Conservation (phyloP, 2,113 vertebrate genomes). For the Salvelinus alpinus region DNA sequence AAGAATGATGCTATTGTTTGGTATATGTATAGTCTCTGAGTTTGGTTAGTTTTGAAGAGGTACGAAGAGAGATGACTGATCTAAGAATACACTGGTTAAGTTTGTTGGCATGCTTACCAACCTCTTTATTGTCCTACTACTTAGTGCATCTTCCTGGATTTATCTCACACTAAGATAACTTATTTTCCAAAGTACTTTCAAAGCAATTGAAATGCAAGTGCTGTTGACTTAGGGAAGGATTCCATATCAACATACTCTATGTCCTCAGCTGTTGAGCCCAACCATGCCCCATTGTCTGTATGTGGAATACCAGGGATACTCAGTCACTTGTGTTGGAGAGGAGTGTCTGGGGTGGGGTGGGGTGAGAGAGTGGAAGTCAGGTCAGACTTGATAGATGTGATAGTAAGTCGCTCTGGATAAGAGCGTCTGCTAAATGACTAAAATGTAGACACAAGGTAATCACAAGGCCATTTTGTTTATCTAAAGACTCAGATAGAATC, state of each 20-base stretch:
- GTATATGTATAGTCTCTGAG: neutral
- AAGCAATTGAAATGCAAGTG: slow-evolving; percentile 63
- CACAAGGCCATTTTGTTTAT: too few species aligned
- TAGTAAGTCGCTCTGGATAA: too few species aligned
- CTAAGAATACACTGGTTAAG: neutral
- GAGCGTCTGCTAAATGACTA: too few species aligned
- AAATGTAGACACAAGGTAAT: too few species aligned
- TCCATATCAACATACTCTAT: slow-evolving; percentile 24
- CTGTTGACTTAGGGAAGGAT: slow-evolving; percentile 59
- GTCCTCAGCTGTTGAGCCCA: slow-evolving; percentile 70
- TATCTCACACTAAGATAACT: slow-evolving; percentile 1
- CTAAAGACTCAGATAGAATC: neutral
- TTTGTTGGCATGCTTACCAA: neutral
- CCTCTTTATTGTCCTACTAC: neutral
- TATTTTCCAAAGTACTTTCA: neutral
- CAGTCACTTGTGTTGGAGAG: slow-evolving; percentile 62
- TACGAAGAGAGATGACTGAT: neutral
- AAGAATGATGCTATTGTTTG: neutral
- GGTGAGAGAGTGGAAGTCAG: too few species aligned
- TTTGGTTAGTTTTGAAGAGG: too few species aligned
- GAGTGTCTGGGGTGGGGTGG: too few species aligned
- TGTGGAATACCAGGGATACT: slow-evolving; percentile 66
- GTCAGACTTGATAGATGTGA: too few species aligned
- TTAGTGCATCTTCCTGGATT: slow-evolving; percentile 22
- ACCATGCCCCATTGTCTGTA: slow-evolving; percentile 55